Evolutionary conservation across 2,113 vertebrate species (phyloP).

Genomic region (Pholis gunnellus): DNA sequence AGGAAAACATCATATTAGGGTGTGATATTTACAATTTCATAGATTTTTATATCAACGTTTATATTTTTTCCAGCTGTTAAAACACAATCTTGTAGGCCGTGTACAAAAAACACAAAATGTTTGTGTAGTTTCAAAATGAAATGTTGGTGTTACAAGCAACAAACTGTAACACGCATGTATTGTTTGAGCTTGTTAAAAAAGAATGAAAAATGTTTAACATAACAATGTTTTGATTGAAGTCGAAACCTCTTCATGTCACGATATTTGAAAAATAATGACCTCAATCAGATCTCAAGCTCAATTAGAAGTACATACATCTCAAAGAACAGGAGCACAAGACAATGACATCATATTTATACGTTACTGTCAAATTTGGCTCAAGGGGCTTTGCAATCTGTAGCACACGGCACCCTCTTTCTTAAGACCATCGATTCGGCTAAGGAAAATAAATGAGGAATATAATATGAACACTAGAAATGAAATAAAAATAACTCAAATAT

Average conservation of each 20-base stretch:
- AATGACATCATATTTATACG: no score
- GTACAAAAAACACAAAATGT: neutral
- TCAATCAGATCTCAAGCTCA: neutral
- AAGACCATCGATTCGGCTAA: neutral
- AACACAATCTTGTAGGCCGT: neutral
- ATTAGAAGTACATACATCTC: neutral
- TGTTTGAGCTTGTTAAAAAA: neutral
- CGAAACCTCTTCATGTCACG: neutral
- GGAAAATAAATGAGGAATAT: neutral
- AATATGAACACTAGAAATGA: neutral
- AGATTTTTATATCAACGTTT: neutral
- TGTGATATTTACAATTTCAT: slow-evolving; percentile 13
- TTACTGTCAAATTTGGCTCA: neutral
- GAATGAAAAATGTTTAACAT: no score
- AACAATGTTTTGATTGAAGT: neutral
- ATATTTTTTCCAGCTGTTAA: slow-evolving; percentile 18
- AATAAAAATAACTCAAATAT: neutral
- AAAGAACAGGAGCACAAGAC: no score
- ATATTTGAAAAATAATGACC: neutral
- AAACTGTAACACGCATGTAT: neutral
- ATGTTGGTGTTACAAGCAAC: neutral
- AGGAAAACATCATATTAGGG: slow-evolving; percentile 16
- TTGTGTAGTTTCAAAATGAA: neutral
- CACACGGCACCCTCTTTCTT: neutral
- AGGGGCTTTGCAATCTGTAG: no score